A percentile compares a stretch with the other conserved stretches of the same genome.
Conservation (phyloP, 1,140 invertebrate species). For the Neodiprion lecontei region DNA sequence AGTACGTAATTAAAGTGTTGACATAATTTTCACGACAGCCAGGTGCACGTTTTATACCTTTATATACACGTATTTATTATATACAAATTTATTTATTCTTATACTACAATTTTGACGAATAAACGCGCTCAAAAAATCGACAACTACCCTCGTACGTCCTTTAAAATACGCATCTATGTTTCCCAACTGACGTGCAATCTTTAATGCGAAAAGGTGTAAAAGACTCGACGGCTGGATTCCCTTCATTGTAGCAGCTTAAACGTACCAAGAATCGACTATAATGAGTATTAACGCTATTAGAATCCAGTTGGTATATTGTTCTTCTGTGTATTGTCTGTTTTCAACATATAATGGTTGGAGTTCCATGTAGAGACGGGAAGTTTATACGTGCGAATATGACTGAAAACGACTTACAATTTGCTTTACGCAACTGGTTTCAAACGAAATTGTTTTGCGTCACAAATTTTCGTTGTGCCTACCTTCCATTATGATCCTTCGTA, state of each 20-base stretch:
- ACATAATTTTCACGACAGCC: background rate
- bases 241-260: background rate
- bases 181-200: background rate
- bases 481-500: no score
- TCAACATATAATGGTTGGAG: background rate
- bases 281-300: background rate
- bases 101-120: background rate
- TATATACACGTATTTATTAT: conserved; percentile 7
- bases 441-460: background rate
- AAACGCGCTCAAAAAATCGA: background rate
- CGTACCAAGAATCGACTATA: background rate
- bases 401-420: background rate
- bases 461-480: background rate
- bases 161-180: background rate
- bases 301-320: background rate
- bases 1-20: background rate
- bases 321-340: background rate
- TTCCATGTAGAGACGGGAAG: background rate
- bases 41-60: conserved; percentile 14
- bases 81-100: background rate
- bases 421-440: background rate
- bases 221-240: no score
- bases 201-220: no score
- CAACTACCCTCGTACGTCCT: background rate
- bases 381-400: background rate